A percentile compares a stretch with the other conserved stretches of the same genome.
phyloP scores from a whole-genome alignment of 2,113 vertebrate species.

The Stomatorhinus ivindoensis region DNA sequence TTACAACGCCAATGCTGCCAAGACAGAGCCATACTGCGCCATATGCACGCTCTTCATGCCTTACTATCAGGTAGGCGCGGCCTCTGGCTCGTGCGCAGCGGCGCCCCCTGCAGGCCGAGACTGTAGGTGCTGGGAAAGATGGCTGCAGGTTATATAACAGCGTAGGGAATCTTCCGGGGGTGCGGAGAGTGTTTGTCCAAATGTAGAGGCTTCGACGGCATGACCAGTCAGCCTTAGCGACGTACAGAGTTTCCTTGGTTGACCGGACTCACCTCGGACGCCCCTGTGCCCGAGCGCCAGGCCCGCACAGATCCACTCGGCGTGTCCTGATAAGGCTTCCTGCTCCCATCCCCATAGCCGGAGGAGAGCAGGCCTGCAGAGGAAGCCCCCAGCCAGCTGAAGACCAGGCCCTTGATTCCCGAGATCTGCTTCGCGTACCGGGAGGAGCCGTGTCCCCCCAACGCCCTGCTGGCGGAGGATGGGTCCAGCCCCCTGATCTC shows the following conservation, averaged over 20 bases:
- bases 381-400: conserved; percentile 31
- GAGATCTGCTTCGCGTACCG: conserved; percentile 94
- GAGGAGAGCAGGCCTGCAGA: conserved; percentile 64
- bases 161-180: background rate
- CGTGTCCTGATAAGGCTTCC: background rate
- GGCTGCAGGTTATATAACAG: background rate
- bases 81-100: background rate
- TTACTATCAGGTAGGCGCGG: conserved; percentile 53
- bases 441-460: conserved; percentile 78
- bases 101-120: background rate
- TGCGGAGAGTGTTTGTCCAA: background rate
- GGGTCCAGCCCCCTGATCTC: conserved; percentile 83
- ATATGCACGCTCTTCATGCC: conserved; percentile 91
- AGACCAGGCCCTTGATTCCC: conserved; percentile 81
- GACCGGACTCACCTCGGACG: background rate
- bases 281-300: background rate
- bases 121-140: background rate
- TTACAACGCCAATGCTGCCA: conserved; percentile 72
- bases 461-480: conserved; percentile 81
- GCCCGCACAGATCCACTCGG: background rate
- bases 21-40: conserved; percentile 75
- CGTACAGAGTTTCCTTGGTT: background rate
- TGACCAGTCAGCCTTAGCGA: background rate
- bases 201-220: background rate
- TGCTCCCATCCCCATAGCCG: conserved; percentile 47